A percentile compares a stretch with the other conserved stretches of the same genome.
Evolutionary conservation across 2,888 invertebrate genomes (phyloP).

Genomic region (Agrotis puta): DNA sequence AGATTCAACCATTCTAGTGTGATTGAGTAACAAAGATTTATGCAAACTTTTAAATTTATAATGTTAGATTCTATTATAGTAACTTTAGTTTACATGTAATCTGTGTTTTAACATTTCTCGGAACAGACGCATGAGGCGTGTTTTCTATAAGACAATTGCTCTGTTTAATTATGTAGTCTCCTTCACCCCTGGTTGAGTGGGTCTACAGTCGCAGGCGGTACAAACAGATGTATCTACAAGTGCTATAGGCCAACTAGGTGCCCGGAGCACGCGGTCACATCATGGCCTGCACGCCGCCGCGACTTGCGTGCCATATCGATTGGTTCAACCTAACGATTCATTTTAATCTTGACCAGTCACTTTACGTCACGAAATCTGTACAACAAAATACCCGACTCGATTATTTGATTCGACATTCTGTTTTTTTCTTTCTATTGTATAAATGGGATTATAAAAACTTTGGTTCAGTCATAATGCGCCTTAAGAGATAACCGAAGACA

Average conservation of each 20-base stretch:
- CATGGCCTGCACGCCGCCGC: slow-evolving; percentile 71
- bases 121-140: slow-evolving; percentile 6
- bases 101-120: slow-evolving; percentile 3
- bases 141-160: slow-evolving; percentile 25
- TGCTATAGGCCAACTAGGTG: slow-evolving; percentile 40
- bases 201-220: slow-evolving; percentile 5
- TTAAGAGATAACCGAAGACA: background rate
- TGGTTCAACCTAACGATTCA: slow-evolving; percentile 73
- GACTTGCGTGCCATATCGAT: slow-evolving; percentile 73
- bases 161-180: slow-evolving; percentile 31
- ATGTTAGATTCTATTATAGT: too few species aligned
- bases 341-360: slow-evolving; percentile 70
- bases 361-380: slow-evolving; percentile 56
- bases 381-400: slow-evolving; percentile 41
- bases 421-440: slow-evolving; percentile 35
- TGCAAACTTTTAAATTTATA: too few species aligned
- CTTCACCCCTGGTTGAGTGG: slow-evolving; percentile 52
- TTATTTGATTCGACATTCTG: slow-evolving; percentile 31
- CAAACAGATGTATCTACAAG: slow-evolving; percentile 5
- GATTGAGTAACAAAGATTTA: too few species aligned
- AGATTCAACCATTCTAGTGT: too few species aligned
- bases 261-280: slow-evolving; percentile 73
- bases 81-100: background rate
- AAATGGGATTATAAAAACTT: slow-evolving; percentile 4
- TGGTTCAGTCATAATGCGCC: background rate